Base-by-base conservation (phyloP, 2,888 invertebrate species). In the Noctua janthe region DNA sequence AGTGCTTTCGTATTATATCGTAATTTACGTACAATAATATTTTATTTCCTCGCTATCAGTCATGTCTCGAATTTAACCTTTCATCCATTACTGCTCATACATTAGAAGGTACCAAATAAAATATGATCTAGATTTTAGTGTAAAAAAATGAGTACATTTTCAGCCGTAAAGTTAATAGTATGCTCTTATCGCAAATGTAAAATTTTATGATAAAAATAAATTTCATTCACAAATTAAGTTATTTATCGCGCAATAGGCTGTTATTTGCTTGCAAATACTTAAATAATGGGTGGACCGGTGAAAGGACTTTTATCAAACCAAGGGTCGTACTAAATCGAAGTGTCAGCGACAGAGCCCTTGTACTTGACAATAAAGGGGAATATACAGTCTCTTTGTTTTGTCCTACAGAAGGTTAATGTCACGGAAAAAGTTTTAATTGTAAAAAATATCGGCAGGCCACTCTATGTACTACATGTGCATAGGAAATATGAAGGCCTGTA, bases 321-420 rank as follows among this genome's bases (percentile, higher is more conserved):
- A 95, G 94, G 95, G 95, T 94, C 94, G 94, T 91, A 94, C 93
- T 96, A 95, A 96, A 96, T 96, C 95, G 96, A 96, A 95, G 94
- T 96, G 96, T 96, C 96, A 95, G 90, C 91, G 88, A 87, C 96
- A 96, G 94, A 91, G 85, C 91, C 92, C 93, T 94, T 94, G 95
- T 94, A 90, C 93, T 94, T 94, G 95, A 95, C 95, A 95, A 95
- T 95, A 94, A 94, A 95, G 93, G 92, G 85, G 87, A 92, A 95
- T 94, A 94, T 94, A 94, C 91, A 92, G 92, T 92, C 93, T 93
- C 94, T 94, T 95, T 96, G 94, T 95, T 94, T 93, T 91, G 87
- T 86, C 82, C 88, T 88, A 87, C 81, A 84, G 87, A 88, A 91
- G 86, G 84, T 84, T 82, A 80, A 88, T 85, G 74, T 75, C 69